These are phyloP conservation scores for Poecile atricapillus DNA, from an alignment of 2,113 vertebrate genomes.

Conservation along the genomic window DNA sequence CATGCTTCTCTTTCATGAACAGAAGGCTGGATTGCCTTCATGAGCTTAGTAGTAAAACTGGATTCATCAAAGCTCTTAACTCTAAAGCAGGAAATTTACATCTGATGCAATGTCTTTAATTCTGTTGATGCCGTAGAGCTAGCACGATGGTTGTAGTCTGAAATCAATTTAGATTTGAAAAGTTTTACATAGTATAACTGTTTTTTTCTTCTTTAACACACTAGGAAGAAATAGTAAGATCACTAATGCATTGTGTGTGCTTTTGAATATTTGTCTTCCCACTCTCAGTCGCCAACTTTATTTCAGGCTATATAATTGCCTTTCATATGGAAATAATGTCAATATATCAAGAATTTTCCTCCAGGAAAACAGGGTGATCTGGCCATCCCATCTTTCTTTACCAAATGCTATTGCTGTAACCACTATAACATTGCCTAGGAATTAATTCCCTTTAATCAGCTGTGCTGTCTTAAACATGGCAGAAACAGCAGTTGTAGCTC, in stretches of 20 bases:
- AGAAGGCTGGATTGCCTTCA: neutral
- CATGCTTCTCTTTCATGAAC: neutral
- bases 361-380: neutral
- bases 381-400: neutral
- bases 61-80: neutral
- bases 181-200: neutral
- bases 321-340: neutral
- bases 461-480: neutral
- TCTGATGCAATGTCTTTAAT: neutral
- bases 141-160: neutral
- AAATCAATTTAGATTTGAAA: neutral
- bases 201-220: rapidly evolving
- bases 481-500: neutral
- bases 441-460: neutral
- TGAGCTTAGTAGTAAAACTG: neutral
- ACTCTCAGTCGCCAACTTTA: neutral
- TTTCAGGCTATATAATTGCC: neutral
- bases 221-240: neutral
- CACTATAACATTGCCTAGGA: neutral
- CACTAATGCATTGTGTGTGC: neutral
- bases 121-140: neutral
- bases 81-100: neutral
- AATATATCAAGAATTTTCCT: neutral
- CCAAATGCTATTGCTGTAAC: neutral
- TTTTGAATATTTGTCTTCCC: neutral